Evolutionary conservation across 2,888 invertebrate species (phyloP).

Genomic region (Magallana nippona): DNA sequence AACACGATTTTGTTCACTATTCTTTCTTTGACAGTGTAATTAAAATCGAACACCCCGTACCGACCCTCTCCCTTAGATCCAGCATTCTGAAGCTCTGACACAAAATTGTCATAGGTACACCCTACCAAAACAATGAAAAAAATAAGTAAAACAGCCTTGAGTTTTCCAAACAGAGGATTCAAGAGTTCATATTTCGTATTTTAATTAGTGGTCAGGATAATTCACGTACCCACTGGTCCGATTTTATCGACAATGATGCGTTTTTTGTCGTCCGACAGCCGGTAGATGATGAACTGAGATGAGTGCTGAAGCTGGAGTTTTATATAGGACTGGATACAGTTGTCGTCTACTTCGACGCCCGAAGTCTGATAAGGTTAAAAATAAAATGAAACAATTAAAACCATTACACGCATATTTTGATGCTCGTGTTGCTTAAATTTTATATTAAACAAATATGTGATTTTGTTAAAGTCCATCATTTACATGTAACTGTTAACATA

Average conservation of each 20-base stretch:
- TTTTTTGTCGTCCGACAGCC: conserved; percentile 93
- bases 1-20: conserved; percentile 73
- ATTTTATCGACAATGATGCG: conserved; percentile 84
- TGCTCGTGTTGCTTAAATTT: background rate
- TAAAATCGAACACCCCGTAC: conserved; percentile 97
- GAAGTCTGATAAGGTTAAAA: conserved; percentile 83
- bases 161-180: background rate
- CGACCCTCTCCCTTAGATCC: conserved; percentile 93
- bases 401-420: background rate
- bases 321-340: conserved; percentile 96
- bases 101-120: conserved; percentile 95
- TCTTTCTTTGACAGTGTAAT: conserved; percentile 86
- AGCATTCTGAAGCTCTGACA: conserved; percentile 89
- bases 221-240: conserved; percentile 58
- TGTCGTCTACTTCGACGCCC: conserved; percentile 96
- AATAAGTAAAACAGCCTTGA: too few relatives aligned
- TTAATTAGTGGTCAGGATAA: background rate
- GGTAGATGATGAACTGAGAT: conserved; percentile 96
- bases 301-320: conserved; percentile 99
- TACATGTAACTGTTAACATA: too few relatives aligned
- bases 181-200: background rate
- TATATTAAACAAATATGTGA: too few relatives aligned
- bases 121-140: conserved; percentile 54
- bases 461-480: too few relatives aligned
- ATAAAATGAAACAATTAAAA: background rate